phyloP scores from a whole-genome alignment of 2,113 vertebrate genomes.

The Himantopus leucocephalus region DNA sequence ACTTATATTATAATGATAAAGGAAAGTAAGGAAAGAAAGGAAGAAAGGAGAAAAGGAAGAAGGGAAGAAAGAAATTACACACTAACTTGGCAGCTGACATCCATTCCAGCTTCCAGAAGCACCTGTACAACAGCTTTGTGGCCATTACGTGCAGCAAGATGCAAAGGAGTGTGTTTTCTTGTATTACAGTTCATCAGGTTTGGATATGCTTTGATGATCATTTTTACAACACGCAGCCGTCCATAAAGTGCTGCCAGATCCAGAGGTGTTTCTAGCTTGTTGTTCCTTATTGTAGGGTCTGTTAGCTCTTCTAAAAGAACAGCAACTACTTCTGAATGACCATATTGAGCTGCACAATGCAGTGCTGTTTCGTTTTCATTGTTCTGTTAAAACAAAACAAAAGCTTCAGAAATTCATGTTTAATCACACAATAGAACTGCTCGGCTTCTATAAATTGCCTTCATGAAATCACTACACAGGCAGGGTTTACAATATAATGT shows the following conservation, averaged over 20 bases:
- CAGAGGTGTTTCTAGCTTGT: constrained; percentile 88
- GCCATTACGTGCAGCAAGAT: constrained; percentile 95
- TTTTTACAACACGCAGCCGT: constrained; percentile 89
- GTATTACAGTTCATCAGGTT: constrained; percentile 90
- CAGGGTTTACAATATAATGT: background rate
- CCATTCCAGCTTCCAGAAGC: constrained; percentile 92
- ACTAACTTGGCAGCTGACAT: constrained; percentile 92
- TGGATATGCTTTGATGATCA: constrained; percentile 91
- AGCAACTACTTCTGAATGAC: constrained; percentile 92
- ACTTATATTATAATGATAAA: background rate
- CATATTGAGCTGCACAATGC: constrained; percentile 94
- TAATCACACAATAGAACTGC: background rate
- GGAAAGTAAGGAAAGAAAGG: background rate
- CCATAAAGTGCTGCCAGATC: constrained; percentile 95
- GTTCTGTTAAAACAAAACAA: constrained; percentile 79
- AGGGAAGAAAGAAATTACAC: background rate
- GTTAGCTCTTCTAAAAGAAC: constrained; percentile 92
- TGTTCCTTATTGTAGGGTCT: constrained; percentile 93
- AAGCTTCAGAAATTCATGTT: constrained; percentile 12
- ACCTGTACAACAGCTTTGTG: constrained; percentile 89
- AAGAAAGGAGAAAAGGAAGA: background rate
- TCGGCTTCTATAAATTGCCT: background rate
- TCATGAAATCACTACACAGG: background rate
- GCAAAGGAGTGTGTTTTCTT: constrained; percentile 89
- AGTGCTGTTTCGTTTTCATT: constrained; percentile 93